These are phyloP conservation scores for Aldrovandia affinis DNA, from an alignment of 2,797 vertebrate genomes.

Conservation along the genomic window DNA sequence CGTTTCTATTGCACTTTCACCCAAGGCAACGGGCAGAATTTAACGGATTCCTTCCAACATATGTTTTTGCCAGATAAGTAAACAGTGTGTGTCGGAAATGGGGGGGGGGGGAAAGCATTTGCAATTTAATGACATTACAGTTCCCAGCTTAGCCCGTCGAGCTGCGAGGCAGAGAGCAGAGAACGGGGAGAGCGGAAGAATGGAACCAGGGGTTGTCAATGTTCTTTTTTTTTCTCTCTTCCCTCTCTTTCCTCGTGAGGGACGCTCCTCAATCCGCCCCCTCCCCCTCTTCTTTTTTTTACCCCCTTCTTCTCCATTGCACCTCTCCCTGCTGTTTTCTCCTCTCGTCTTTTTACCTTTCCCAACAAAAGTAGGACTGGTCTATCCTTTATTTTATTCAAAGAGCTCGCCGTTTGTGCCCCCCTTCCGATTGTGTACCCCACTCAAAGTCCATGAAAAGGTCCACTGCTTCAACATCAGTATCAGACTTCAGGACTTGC, in stretches of 20 bases:
- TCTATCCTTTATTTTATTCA: slow-evolving; percentile 74
- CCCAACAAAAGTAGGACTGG: slow-evolving; percentile 64
- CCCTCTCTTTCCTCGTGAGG: slow-evolving; percentile 81
- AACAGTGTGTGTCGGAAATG: slow-evolving; percentile 99
- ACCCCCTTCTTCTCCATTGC: slow-evolving; percentile 65
- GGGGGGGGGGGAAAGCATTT: slow-evolving; percentile 88
- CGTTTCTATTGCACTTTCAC: slow-evolving; percentile 99
- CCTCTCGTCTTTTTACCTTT: slow-evolving; percentile 65
- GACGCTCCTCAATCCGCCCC: slow-evolving; percentile 88
- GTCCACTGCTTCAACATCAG: not conserved
- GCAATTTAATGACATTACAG: slow-evolving; percentile 92
- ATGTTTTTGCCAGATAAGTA: slow-evolving; percentile 99
- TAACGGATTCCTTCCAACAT: slow-evolving; percentile 99
- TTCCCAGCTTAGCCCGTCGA: slow-evolving; percentile 99
- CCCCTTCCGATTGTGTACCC: slow-evolving; percentile 48
- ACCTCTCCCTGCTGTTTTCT: slow-evolving; percentile 27
- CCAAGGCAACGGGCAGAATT: slow-evolving; percentile 99
- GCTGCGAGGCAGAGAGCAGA: slow-evolving; percentile 98
- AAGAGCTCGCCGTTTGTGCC: slow-evolving; percentile 57
- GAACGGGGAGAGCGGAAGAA: slow-evolving; percentile 83
- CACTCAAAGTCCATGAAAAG: not conserved
- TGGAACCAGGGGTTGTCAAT: slow-evolving; percentile 94
- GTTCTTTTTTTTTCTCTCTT: slow-evolving; percentile 61
- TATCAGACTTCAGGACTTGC: not conserved
- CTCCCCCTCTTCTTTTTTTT: slow-evolving; percentile 77